These are phyloP conservation scores for Smithornis capensis DNA, from an alignment of 2,113 vertebrate species.

Conservation along the genomic window DNA sequence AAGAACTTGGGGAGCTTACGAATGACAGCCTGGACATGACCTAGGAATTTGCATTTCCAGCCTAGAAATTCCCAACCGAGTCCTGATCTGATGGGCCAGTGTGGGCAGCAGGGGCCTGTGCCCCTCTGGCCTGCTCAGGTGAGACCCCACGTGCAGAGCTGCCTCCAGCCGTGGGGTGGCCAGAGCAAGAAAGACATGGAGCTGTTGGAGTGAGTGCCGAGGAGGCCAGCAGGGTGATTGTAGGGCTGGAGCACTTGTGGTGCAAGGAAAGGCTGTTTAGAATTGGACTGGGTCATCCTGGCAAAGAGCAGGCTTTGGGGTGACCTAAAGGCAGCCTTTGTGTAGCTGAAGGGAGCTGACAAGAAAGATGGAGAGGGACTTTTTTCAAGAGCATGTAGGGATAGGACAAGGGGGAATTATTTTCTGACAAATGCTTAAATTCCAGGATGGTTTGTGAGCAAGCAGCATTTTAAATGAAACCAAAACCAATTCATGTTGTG, in stretches of 20 bases:
- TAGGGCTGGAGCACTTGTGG: neutral
- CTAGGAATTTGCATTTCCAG: neutral
- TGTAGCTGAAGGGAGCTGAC: too few relatives aligned
- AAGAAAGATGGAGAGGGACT: neutral
- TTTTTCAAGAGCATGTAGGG: too few relatives aligned
- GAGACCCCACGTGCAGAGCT: neutral
- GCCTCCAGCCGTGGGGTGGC: neutral
- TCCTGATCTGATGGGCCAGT: neutral
- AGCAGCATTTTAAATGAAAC: too few relatives aligned
- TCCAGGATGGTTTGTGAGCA: too few relatives aligned
- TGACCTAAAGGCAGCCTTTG: neutral
- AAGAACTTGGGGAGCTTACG: neutral
- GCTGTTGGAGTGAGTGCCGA: neutral
- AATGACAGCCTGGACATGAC: too few relatives aligned
- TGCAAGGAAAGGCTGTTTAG: neutral
- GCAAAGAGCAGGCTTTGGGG: neutral
- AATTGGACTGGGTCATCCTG: neutral
- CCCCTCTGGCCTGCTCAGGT: neutral
- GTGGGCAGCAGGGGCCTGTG: neutral
- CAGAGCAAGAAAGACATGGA: neutral
- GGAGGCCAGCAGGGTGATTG: neutral
- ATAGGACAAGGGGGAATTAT: rapidly evolving
- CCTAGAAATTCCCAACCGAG: neutral
- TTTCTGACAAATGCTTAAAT: too few relatives aligned
- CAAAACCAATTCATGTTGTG: too few relatives aligned